These are phyloP conservation scores for Acleris sparsana DNA, from an alignment of 2,888 invertebrate genomes.

Conservation along the genomic window DNA sequence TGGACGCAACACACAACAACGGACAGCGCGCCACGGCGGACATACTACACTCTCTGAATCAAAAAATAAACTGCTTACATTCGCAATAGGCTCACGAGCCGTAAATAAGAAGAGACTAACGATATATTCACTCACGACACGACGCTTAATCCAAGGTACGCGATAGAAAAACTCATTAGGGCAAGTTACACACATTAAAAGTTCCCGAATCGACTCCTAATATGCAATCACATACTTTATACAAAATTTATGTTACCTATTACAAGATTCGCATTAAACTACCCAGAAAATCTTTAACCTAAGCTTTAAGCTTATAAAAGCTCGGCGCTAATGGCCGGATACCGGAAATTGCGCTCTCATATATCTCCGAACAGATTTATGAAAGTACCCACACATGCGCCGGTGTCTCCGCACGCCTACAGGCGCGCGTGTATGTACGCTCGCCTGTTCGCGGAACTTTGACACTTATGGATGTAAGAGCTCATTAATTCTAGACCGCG, in stretches of 20 bases:
- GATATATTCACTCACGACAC: conserved; percentile 42
- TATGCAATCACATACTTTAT: conserved; percentile 84
- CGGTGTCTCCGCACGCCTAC: conserved; percentile 74
- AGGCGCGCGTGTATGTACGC: conserved; percentile 45
- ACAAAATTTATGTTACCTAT: conserved; percentile 83
- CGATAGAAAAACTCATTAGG: conserved; percentile 74
- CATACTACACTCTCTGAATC: no score
- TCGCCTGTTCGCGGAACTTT: conserved; percentile 64
- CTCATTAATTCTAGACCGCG: conserved; percentile 70
- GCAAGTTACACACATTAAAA: conserved; percentile 83
- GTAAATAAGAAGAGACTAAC: conserved; percentile 33
- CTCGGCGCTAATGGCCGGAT: conserved; percentile 92
- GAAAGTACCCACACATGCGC: conserved; percentile 89
- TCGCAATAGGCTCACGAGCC: background rate
- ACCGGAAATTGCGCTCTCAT: conserved; percentile 95
- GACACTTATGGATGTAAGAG: conserved; percentile 80
- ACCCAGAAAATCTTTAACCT: conserved; percentile 84
- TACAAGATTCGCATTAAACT: conserved; percentile 84
- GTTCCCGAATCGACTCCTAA: conserved; percentile 81
- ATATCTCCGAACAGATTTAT: conserved; percentile 95
- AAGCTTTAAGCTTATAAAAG: conserved; percentile 86
- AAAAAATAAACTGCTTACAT: no score
- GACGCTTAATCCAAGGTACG: conserved; percentile 42
- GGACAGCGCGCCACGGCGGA: background rate
- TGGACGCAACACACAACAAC: background rate